Evolutionary conservation across 2,797 vertebrate species (phyloP).

Genomic region (Sciurus vulgaris): DNA sequence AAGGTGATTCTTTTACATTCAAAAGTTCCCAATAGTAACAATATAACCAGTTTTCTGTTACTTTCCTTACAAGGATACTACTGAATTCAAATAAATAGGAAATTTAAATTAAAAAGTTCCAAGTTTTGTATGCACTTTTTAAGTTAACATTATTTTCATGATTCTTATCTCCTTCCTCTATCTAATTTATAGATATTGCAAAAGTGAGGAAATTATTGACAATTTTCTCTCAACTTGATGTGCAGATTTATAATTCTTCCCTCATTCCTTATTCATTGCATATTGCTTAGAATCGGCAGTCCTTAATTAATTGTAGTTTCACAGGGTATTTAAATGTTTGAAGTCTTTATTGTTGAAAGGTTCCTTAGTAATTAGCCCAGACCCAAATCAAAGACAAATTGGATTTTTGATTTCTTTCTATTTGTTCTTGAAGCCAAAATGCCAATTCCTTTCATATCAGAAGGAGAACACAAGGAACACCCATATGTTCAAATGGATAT

Average conservation of each 20-base stretch:
- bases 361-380: conserved; percentile 60
- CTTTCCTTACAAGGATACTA: conserved; percentile 16
- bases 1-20: conserved; percentile 58
- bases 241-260: not conserved
- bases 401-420: conserved; percentile 60
- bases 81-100: conserved; percentile 11
- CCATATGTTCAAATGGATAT: not conserved
- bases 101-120: conserved; percentile 45
- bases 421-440: conserved; percentile 37
- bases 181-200: not conserved
- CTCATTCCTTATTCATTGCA: conserved; percentile 25
- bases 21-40: not conserved
- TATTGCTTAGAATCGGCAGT: conserved; percentile 15
- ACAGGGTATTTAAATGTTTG: conserved; percentile 52
- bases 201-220: conserved; percentile 6
- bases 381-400: conserved; percentile 67
- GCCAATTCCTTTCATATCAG: conserved; percentile 16
- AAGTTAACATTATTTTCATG: conserved; percentile 24
- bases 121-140: conserved; percentile 32
- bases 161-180: not conserved
- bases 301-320: conserved; percentile 65
- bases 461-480: not conserved
- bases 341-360: conserved; percentile 32
- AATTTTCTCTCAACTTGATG: conserved; percentile 54
- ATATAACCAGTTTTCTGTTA: not conserved